Evolutionary conservation across 2,113 vertebrate genomes (phyloP), one percentile per base, ranked within the genome.

Genomic region (Paradisaea rubra): DNA sequence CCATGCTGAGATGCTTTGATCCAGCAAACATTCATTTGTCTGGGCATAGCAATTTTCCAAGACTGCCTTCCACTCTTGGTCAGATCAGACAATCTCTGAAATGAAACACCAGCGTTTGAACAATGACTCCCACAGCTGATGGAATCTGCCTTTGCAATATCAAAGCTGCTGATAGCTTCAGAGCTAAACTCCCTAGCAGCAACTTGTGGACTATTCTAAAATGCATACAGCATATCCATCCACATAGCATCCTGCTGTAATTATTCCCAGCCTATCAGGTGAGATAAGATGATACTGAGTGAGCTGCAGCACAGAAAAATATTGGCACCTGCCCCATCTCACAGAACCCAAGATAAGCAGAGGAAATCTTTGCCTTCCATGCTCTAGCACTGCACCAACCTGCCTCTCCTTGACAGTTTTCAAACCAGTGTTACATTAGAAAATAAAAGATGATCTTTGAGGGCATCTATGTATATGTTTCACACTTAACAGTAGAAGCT

Each of bases 331-430:
- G 39, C 24, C 33, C 6, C 2, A 7, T n/a, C 69, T 59, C 56
- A 71, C 28, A 63, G 60, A 88, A 50, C 16, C 35, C 56, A 42
- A 49, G 7, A 44, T 23, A 15, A 78, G 39, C 47, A 73, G 56
- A 81, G 21, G 30, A 63, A 65, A 87, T 37, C 10, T 41, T 35
- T 0, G 0, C 53, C 16, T 84, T 78, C 49, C 11, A 6, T 0
- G 1, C 16, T 63, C 24, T 35, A 86, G 33, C 39, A 60, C 30
- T 8, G 15, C 25, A 44, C 12, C 57, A 88, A 11, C 24, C 33
- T 76, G 27, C 39, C 33, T 52, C 18, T 49, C 45, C 30, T 89
- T 52, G 30, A 14, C 35, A 68, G 16, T 52, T 79, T 85, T 76
- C 52, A 79, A 74, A 93, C 27, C 10, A 70, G 25, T 45, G 12